Evolutionary conservation across 2,113 vertebrate genomes (phyloP).

Genomic region (Cepphus grylle): DNA sequence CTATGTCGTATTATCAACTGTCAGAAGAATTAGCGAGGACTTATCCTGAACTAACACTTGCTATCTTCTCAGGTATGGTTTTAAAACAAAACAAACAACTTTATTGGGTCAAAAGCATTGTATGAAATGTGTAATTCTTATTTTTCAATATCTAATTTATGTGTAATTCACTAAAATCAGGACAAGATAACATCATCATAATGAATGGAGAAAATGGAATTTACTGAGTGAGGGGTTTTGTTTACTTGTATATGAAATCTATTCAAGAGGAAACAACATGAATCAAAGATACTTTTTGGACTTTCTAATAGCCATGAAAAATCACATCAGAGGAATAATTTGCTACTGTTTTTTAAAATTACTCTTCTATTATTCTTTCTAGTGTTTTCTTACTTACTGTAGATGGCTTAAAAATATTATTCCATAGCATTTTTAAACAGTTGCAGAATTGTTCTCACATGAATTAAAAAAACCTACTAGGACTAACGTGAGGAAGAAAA

Average conservation of each 20-base stretch:
- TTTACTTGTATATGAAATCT: background rate
- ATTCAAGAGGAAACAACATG: background rate
- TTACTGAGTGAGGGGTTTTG: background rate
- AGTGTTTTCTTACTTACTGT: background rate
- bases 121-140: background rate
- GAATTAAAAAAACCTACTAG: background rate
- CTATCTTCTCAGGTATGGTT: slow-evolving; percentile 93
- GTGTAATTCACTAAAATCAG: background rate
- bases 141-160: background rate
- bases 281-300: background rate
- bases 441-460: background rate
- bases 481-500: background rate
- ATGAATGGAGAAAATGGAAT: background rate
- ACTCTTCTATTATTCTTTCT: background rate
- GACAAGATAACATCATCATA: background rate
- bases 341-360: background rate
- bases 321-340: background rate
- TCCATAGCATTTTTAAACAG: background rate
- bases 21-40: slow-evolving; percentile 96
- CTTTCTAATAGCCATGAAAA: background rate
- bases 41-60: slow-evolving; percentile 94
- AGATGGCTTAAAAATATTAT: background rate
- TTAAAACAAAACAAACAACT: background rate
- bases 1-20: slow-evolving; percentile 93
- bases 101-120: background rate